Base-by-base conservation (phyloP, 2,113 vertebrate genomes). In the Albula goreensis region DNA sequence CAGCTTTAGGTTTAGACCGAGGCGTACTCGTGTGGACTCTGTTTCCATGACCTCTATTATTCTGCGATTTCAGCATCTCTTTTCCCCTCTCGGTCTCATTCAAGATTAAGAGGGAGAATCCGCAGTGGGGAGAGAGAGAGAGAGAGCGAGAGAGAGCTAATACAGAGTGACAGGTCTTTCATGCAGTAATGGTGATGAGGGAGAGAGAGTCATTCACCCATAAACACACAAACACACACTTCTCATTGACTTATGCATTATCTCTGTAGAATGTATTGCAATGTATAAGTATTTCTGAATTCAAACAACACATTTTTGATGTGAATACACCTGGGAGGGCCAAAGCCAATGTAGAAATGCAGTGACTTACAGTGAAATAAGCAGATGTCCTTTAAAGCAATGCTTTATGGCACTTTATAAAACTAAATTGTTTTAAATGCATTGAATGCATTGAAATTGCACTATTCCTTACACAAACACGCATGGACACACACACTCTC, bases 91-190 rank as follows among this genome's bases (percentile, higher is more conserved):
- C 60, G n/a, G 50, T 74, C 50, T 74, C 83, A 74, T 74, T 84
- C 22, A 84, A 89, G 83, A 85, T 50, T 78, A 77, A 85, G 83
- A 82, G 66, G 53, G 83, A 89, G 66, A 83, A 70, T 66, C 51
- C 19, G 78, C 63, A 50, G 66, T 82, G 17, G 51, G 25, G 66
- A 78, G 85, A 81, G 49, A 2, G 79, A 10, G 79, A 50, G 49
- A 13, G 11, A 41, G 31, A 41, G 31, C 0, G 78, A n/a, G 51
- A 66, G 60, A 66, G 63, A 60, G 10, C 50, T 79, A 74, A 31
- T 12, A 66, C 50, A 25, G 22, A 79, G 12, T 74, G 56, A 52
- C 41, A 19, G 78, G 78, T 79, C 51, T 56, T 79, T 79, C 52
- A 79, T 85, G 52, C 84, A 79, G 84, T 25, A 79, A 57, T 19